Evolutionary conservation across 2,797 vertebrate species (phyloP).

Genomic region (Sternarchorhynchus goeldii): DNA sequence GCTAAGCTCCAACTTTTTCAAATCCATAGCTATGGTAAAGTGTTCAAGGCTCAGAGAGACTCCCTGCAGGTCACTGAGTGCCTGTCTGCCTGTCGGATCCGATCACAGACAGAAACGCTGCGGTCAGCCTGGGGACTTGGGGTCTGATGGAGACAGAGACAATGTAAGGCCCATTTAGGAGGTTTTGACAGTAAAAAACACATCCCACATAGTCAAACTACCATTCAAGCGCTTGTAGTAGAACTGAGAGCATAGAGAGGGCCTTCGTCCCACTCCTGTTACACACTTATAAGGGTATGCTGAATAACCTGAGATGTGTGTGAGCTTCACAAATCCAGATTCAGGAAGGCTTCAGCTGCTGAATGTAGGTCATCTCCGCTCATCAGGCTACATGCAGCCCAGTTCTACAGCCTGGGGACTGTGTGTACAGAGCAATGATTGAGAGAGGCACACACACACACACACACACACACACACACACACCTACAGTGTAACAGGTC

Average conservation of each 20-base stretch:
- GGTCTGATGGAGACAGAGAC: not conserved
- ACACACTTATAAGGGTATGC: not conserved
- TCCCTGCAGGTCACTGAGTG: too few relatives aligned
- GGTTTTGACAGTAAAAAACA: not conserved
- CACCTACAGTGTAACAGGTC: slow-evolving; percentile 49
- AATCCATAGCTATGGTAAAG: too few relatives aligned
- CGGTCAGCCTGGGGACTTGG: too few relatives aligned
- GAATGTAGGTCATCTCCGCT: slow-evolving; percentile 58
- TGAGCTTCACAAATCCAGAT: slow-evolving; percentile 43
- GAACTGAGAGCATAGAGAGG: not conserved
- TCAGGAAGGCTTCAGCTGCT: slow-evolving; percentile 40
- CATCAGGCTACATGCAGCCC: slow-evolving; percentile 52
- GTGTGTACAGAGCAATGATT: slow-evolving; percentile 52
- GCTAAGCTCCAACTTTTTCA: too few relatives aligned
- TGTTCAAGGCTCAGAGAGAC: too few relatives aligned
- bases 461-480: slow-evolving; percentile 32
- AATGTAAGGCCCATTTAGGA: not conserved
- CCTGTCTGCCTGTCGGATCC: too few relatives aligned
- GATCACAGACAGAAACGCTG: not conserved
- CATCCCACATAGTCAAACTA: not conserved
- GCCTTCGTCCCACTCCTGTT: not conserved
- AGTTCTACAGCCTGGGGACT: slow-evolving; percentile 55
- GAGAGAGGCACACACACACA: slow-evolving; percentile 22
- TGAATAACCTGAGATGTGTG: slow-evolving; percentile 31
- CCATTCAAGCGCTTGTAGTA: not conserved